phyloP scores from a whole-genome alignment of 2,113 vertebrate species.

The Chionodraco myersi region DNA sequence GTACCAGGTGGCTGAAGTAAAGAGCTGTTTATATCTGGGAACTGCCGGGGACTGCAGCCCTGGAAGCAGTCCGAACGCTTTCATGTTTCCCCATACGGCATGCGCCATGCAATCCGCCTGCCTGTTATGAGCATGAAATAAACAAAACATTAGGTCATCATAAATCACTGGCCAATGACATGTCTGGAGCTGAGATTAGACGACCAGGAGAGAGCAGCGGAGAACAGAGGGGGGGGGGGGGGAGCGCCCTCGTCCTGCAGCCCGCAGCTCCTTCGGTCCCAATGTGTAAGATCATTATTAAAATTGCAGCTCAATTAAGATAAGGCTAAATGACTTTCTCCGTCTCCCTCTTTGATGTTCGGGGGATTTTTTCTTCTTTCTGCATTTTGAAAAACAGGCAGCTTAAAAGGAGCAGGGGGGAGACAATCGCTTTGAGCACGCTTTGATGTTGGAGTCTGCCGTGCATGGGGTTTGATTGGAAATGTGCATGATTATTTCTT shows the following conservation, averaged over 20 bases:
- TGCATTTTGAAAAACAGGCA: conserved; percentile 71
- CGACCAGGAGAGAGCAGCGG: conserved; percentile 40
- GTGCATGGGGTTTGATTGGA: conserved; percentile 62
- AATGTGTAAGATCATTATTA: conserved; percentile 86
- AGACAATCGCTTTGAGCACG: conserved; percentile 30
- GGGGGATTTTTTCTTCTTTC: conserved; percentile 77
- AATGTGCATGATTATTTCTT: conserved; percentile 58
- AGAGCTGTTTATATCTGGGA: conserved; percentile 71
- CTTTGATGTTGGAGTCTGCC: conserved; percentile 76
- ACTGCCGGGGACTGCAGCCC: conserved; percentile 58
- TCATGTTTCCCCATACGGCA: conserved; percentile 76
- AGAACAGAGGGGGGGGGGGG: conserved; percentile 15
- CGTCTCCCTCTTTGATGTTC: conserved; percentile 83
- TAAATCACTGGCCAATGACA: conserved; percentile 77
- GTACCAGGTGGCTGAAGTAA: conserved; percentile 71
- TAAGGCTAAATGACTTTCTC: conserved; percentile 87
- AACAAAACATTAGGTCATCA: conserved; percentile 85
- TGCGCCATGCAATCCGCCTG: conserved; percentile 66
- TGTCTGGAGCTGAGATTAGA: conserved; percentile 68
- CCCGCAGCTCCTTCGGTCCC: conserved; percentile 79
- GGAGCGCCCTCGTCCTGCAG: conserved; percentile 51
- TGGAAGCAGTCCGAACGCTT: conserved; percentile 62
- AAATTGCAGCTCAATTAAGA: conserved; percentile 88
- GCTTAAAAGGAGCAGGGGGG: conserved; percentile 56
- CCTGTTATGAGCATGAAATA: conserved; percentile 80